Base-by-base conservation (phyloP, 1,140 invertebrate species). In the Leptestheria dahalacensis region DNA sequence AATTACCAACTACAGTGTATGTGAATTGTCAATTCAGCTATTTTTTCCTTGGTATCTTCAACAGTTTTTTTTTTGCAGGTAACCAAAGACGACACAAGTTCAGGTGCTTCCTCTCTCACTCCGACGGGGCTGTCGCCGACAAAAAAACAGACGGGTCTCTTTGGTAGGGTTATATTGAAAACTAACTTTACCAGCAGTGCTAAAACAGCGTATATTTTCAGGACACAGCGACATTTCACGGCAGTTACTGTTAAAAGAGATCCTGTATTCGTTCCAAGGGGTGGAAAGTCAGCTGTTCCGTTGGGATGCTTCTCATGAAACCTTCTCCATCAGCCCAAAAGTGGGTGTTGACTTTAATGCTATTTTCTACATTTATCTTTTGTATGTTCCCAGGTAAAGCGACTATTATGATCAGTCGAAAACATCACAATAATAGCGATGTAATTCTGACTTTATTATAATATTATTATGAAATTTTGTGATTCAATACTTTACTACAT, bases 211-310 rank as follows among this genome's bases (percentile, higher is more conserved):
- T 29, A 41, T 49, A 48, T n/a, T n/a, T n/a, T n/a, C 33, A 63
- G 60, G 52, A 53, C 57, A 66, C 21, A 60, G 56, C n/a, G 64
- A 75, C 60, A 65, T 75, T 9, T 68, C 71, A 28, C 72, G 75
- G 64, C 48, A 66, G n/a, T 72, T 80, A 50, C 65, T 90, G 23
- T 75, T 89, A 1, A 78, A 83, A 69, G 86, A 90, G 68, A 72
- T 88, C n/a, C 78, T 91, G 29, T 89, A 82, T 69, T 79, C 81
- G 4, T 84, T 91, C 61, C 85, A 88, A 74, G 87, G 88, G 2
- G 84, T 90, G 21, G 81, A 86, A 67, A 86, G 86, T 23, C 82
- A 81, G 66, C 78, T 82, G 66, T 73, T 91, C 1, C 82, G 81
- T 62, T 77, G 81, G 63, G 82, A 87, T 68, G 66, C 75, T 10